Percentiles rank a stretch among this genome's conserved stretches.
phyloP scores from a whole-genome alignment of 2,113 vertebrate species.

The Pangasianodon gigas region DNA sequence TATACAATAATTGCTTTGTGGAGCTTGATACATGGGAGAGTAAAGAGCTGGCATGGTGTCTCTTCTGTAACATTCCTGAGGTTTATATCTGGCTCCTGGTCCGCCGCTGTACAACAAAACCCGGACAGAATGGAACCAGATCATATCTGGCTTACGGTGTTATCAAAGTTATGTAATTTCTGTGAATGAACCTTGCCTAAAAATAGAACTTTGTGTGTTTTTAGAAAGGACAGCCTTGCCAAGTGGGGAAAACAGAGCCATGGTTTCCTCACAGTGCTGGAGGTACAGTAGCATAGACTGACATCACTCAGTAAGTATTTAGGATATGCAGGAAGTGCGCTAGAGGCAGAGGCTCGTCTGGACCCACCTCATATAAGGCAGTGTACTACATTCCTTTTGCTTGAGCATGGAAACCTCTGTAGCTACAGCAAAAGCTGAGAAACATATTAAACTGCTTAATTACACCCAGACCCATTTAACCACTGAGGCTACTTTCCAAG shows the following conservation, averaged over 20 bases:
- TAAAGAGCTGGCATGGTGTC: not conserved
- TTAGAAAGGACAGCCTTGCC: constrained; percentile 20
- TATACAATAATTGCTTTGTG: not conserved
- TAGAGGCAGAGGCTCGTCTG: constrained; percentile 11
- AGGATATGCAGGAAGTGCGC: constrained; percentile 43
- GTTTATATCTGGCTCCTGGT: constrained; percentile 11
- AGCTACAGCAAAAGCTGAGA: constrained; percentile 6
- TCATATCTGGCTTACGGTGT: constrained; percentile 34
- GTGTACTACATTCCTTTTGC: not conserved
- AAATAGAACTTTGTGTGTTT: constrained; percentile 37
- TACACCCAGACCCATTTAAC: not conserved
- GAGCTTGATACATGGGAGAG: not conserved
- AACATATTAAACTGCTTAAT: not conserved
- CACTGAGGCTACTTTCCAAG: not conserved
- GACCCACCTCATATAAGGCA: constrained; percentile 45
- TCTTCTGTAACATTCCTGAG: not conserved
- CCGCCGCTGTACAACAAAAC: constrained; percentile 18
- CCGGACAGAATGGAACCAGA: constrained; percentile 28
- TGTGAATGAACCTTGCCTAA: constrained; percentile 29
- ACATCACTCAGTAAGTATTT: constrained; percentile 54
- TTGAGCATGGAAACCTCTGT: not conserved
- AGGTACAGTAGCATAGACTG: constrained; percentile 42
- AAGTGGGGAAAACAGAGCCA: constrained; percentile 27
- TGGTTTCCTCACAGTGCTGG: constrained; percentile 7
- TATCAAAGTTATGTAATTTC: constrained; percentile 32